Evolutionary conservation across 2,797 vertebrate genomes (phyloP).

Genomic region (Adelosebastes latens): DNA sequence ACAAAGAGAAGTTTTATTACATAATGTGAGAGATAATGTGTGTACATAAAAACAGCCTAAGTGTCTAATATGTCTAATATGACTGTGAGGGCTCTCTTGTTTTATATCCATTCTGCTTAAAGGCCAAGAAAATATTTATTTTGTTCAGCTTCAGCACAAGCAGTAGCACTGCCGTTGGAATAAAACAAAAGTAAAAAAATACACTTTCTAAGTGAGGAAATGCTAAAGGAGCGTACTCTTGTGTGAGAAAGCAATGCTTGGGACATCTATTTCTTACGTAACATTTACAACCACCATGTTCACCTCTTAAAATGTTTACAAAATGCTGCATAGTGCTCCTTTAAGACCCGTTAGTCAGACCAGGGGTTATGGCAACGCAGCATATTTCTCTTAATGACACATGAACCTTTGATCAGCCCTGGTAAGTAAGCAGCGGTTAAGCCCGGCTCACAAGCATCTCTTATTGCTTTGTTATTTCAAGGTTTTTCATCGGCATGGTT

Average conservation of each 20-base stretch:
- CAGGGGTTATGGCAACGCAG: slow-evolving; percentile 53
- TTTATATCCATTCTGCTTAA: not conserved
- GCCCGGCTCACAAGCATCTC: slow-evolving; percentile 60
- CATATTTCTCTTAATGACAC: slow-evolving; percentile 63
- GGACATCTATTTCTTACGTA: not conserved
- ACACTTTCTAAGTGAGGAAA: not conserved
- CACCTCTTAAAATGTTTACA: slow-evolving; percentile 25
- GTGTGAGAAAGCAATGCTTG: not conserved
- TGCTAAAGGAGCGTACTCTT: not conserved
- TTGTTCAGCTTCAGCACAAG: not conserved
- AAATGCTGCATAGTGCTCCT: slow-evolving; percentile 40
- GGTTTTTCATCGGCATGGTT: slow-evolving; percentile 71
- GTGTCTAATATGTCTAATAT: not conserved
- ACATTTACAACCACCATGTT: slow-evolving; percentile 20
- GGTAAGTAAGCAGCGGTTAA: slow-evolving; percentile 51
- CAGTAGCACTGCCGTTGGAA: not conserved
- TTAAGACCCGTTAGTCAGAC: slow-evolving; percentile 29
- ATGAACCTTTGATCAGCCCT: slow-evolving; percentile 60
- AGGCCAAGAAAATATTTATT: not conserved
- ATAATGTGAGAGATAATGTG: not conserved
- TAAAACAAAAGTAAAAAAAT: not conserved
- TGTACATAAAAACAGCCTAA: not conserved
- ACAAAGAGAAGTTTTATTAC: slow-evolving; percentile 47
- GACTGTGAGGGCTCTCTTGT: not conserved
- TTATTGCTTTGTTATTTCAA: slow-evolving; percentile 76